Base-by-base conservation (phyloP, 1,140 invertebrate genomes). In the Dysdera silvatica region DNA sequence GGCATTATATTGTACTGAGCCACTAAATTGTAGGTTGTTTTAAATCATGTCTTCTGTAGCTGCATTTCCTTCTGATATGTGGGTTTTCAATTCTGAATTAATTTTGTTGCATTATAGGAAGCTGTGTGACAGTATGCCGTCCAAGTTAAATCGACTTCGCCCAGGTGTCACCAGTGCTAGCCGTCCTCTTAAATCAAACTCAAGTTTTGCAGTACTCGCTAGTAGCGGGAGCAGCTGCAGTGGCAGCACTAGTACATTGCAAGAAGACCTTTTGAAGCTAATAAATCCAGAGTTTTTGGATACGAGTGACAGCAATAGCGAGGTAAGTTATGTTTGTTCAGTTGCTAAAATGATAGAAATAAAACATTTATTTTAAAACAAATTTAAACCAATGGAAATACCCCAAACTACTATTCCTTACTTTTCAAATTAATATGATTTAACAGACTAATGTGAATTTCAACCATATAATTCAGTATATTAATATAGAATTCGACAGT, bases 231-330 rank as follows among this genome's bases (percentile, higher is more conserved):
- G 79, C 67, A 67, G 70, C 24, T 67, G 68, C 31, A 68, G 63
- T 59, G 55, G 68, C 20, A 80, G 80, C 0, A 81, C 80, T 1
- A 85, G 82, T 69, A 88, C 84, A 24, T 76, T 91, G 4, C 87
- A 94, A 77, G 89, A 94, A 73, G 91, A 95, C 71, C 77, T 95
- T 3, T 86, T 93, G 79, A 83, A 87, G 33, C 78, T 95, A 2
- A 94, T 95, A 65, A 88, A 89, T 77, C 88, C 89, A 0, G 91
- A 94, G 6, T 67, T 65, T 33, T 33, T 67, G 3, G 61, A 67
- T 20, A n/a, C n/a, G n/a, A 64, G 61, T 59, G 66, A 63, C 33
- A 64, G 66, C 31, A 65, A 65, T 35, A 65, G 63, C 31, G 63
- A 65, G 32, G 63, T 59, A 58, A 43, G 45, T 35, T 20, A 14